A percentile compares a stretch with the other conserved stretches of the same genome.
These are phyloP conservation scores for Gymnocheta viridis DNA, from an alignment of 2,888 invertebrate genomes.

Conservation along the genomic window DNA sequence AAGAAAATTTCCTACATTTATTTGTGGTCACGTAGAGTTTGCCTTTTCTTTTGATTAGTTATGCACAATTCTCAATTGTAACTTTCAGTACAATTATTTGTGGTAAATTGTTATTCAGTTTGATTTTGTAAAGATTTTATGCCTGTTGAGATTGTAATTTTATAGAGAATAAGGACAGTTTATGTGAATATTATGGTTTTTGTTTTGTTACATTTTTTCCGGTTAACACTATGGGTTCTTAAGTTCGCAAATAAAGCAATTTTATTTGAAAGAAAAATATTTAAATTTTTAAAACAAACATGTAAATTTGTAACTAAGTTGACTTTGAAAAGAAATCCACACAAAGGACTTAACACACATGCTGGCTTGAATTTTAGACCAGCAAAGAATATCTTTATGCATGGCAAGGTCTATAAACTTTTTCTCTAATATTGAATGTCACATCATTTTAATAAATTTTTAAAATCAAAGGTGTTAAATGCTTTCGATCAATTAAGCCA, in stretches of 20 bases:
- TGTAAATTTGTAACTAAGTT: not conserved
- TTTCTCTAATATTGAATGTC: not conserved
- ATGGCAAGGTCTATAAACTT: no score
- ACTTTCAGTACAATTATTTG: not conserved
- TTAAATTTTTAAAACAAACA: not conserved
- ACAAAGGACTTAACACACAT: not conserved
- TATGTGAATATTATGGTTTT: not conserved
- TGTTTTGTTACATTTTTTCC: slow-evolving; percentile 5
- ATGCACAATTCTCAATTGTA: not conserved
- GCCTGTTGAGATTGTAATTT: not conserved
- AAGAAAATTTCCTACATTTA: slow-evolving; percentile 22
- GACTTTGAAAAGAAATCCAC: not conserved
- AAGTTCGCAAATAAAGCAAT: not conserved
- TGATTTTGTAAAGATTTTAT: slow-evolving; percentile 1
- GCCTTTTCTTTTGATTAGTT: slow-evolving; percentile 15
- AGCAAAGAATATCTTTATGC: no score
- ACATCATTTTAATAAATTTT: not conserved
- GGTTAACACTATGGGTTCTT: not conserved
- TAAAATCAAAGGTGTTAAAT: slow-evolving; percentile 35
- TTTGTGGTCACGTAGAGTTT: slow-evolving; percentile 37
- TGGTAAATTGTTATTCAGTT: not conserved
- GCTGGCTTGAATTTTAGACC: not conserved
- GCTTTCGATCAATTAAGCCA: slow-evolving; percentile 1
- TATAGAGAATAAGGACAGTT: not conserved
- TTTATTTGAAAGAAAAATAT: not conserved